Evolutionary conservation across 2,888 invertebrate genomes (phyloP).

Genomic region (Pyrgus malvae): DNA sequence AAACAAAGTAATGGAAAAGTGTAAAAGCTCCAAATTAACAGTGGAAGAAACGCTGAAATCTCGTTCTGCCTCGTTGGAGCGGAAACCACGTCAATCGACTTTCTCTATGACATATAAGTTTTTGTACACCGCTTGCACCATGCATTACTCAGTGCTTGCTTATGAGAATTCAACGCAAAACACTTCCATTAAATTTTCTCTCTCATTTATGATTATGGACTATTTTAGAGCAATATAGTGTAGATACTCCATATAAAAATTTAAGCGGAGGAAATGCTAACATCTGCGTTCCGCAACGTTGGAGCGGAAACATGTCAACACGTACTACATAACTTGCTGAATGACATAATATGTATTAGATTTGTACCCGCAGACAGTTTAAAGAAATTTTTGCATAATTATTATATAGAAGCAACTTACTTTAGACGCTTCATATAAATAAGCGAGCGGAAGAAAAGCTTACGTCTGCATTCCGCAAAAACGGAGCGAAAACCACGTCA

Average conservation of each 20-base stretch:
- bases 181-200: too few species aligned
- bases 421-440: constrained; percentile 63
- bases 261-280: constrained; percentile 73
- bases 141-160: constrained; percentile 47
- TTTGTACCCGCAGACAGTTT: too few species aligned
- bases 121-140: constrained; percentile 61
- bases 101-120: constrained; percentile 79
- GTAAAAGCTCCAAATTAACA: too few species aligned
- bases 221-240: too few species aligned
- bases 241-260: too few species aligned
- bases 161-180: constrained; percentile 59
- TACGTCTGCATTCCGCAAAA: constrained; percentile 75
- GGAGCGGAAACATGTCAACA: constrained; percentile 78
- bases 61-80: constrained; percentile 73
- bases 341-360: constrained; percentile 82
- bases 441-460: constrained; percentile 73
- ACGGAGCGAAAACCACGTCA: constrained; percentile 78
- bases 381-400: too few species aligned
- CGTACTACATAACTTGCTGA: constrained; percentile 79
- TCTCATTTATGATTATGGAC: too few species aligned
- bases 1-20: too few species aligned
- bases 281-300: constrained; percentile 74
- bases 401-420: constrained; percentile 44
- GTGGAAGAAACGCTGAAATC: constrained; percentile 72
- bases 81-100: constrained; percentile 81